Conservation (phyloP, 2,113 vertebrate species). For the Malurus cyaneus region DNA sequence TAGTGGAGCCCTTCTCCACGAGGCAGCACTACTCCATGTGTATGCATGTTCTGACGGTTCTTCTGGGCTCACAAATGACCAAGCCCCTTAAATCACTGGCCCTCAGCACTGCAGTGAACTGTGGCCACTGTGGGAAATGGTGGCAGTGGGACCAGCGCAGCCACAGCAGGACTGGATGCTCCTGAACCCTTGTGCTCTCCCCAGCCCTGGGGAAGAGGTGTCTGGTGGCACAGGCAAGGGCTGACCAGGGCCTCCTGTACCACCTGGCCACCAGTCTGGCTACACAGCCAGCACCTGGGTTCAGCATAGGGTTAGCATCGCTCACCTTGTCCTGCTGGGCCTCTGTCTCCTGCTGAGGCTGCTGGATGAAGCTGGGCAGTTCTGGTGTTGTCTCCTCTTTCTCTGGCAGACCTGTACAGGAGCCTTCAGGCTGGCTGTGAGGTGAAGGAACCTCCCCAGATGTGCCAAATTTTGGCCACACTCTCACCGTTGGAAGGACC, state of each 20-base stretch:
- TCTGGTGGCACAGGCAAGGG: not conserved
- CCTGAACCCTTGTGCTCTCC: not conserved
- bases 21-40: not conserved
- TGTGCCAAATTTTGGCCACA: slow-evolving; percentile 2
- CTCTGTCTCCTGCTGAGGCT: slow-evolving; percentile 50
- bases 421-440: slow-evolving; percentile 50
- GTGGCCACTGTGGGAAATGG: not conserved
- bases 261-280: not conserved
- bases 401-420: slow-evolving; percentile 48
- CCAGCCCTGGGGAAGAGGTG: not conserved
- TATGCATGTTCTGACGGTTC: not conserved
- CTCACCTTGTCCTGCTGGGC: slow-evolving; percentile 52
- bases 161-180: not conserved
- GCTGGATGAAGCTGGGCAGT: not conserved
- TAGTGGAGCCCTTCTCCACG: not conserved
- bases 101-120: not conserved
- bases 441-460: slow-evolving; percentile 16
- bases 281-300: not conserved
- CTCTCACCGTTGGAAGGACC: not conserved
- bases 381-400: slow-evolving; percentile 40
- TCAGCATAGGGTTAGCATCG: not conserved
- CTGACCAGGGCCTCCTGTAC: not conserved
- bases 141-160: not conserved
- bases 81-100: not conserved
- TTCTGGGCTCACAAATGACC: not conserved